Conservation (phyloP, 2,113 vertebrate species). For the Oreochromis spilurus region DNA sequence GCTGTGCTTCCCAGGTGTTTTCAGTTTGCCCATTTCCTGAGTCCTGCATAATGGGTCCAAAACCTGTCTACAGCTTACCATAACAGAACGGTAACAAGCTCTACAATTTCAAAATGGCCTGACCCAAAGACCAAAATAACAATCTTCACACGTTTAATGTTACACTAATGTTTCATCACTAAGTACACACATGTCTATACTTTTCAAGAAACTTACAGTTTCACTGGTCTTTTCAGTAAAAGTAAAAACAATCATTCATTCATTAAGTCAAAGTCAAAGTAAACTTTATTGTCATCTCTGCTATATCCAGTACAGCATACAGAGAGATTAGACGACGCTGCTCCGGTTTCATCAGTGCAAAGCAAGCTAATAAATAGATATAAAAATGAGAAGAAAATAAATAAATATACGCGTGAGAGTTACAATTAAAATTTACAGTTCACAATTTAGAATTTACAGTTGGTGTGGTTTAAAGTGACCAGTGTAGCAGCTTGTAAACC, state of each 20-base stretch:
- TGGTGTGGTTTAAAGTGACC: background rate
- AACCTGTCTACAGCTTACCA: background rate
- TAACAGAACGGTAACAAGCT: background rate
- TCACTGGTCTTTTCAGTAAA: background rate
- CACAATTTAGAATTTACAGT: background rate
- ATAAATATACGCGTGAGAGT: background rate
- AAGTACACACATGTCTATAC: background rate
- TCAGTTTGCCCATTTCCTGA: background rate
- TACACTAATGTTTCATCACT: background rate
- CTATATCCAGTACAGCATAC: background rate
- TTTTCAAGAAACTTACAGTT: background rate
- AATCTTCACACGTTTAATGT: background rate
- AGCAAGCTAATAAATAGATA: background rate
- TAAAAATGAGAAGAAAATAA: background rate
- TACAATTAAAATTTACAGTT: background rate
- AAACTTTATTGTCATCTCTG: background rate
- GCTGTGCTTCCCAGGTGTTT: background rate
- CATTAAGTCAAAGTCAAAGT: background rate
- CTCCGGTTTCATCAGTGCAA: background rate
- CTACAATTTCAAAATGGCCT: background rate
- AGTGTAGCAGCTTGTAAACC: background rate
- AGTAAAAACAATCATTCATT: background rate
- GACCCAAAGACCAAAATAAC: background rate
- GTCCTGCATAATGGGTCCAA: background rate
- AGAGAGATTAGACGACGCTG: background rate